Conservation (phyloP, 2,113 vertebrate genomes). For the Siniperca chuatsi region DNA sequence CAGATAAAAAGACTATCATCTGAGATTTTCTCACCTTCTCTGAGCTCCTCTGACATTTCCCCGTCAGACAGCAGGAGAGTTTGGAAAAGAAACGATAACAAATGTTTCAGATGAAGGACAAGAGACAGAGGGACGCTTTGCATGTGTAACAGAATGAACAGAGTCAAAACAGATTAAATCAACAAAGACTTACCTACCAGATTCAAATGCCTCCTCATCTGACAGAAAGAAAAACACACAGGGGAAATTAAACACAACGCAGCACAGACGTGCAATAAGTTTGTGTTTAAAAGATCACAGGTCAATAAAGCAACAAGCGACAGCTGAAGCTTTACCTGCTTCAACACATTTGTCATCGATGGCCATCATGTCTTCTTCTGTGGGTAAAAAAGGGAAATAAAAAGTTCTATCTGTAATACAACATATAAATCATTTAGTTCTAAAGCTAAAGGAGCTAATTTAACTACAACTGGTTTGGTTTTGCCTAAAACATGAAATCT, state of each 20-base stretch:
- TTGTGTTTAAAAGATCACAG: neutral
- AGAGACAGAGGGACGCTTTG: neutral
- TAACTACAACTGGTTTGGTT: neutral
- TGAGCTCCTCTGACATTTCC: slow-evolving; percentile 89
- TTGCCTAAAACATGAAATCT: neutral
- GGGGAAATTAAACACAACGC: neutral
- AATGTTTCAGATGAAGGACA: slow-evolving; percentile 11
- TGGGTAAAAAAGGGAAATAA: slow-evolving; percentile 5
- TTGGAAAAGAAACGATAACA: slow-evolving; percentile 13
- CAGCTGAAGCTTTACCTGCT: slow-evolving; percentile 87
- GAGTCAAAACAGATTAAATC: neutral
- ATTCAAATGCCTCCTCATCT: slow-evolving; percentile 98
- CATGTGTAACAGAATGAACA: neutral
- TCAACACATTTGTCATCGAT: slow-evolving; percentile 94
- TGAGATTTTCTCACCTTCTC: slow-evolving; percentile 86
- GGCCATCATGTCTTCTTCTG: slow-evolving; percentile 92
- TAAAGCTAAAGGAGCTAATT: neutral
- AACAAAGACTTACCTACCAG: slow-evolving; percentile 89
- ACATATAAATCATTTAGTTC: neutral
- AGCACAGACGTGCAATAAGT: neutral
- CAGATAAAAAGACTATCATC: neutral
- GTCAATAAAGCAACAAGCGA: neutral
- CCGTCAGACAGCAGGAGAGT: slow-evolving; percentile 19
- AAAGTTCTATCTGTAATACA: neutral
- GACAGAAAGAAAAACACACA: slow-evolving; percentile 39